Conservation (phyloP, 1,140 invertebrate genomes). For the Samia ricini region DNA sequence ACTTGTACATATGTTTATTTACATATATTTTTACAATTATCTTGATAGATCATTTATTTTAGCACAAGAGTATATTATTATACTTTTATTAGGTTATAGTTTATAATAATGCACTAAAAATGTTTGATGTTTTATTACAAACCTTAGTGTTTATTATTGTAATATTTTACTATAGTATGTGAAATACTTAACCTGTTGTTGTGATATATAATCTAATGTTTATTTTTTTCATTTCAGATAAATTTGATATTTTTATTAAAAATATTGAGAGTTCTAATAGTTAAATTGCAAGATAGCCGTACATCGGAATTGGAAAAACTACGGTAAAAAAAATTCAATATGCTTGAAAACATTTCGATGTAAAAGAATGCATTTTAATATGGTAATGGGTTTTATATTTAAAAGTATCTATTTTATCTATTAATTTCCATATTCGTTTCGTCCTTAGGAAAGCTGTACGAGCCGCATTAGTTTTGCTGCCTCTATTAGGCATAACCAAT, state of each 20-base stretch:
- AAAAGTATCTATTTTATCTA: neutral
- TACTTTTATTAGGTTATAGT: too few species aligned
- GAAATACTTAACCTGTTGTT: too few species aligned
- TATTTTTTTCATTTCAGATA: constrained; percentile 78
- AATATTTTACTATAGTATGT: too few species aligned
- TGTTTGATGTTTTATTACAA: too few species aligned
- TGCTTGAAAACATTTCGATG: neutral
- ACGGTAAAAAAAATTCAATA: neutral
- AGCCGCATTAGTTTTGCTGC: constrained; percentile 87
- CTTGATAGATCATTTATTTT: too few species aligned
- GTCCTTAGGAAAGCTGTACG: constrained; percentile 85
- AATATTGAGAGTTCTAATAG: constrained; percentile 91
- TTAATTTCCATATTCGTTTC: constrained; percentile 3
- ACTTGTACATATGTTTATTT: too few species aligned
- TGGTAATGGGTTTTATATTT: neutral
- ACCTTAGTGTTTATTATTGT: too few species aligned
- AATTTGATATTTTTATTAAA: constrained; percentile 91
- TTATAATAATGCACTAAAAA: too few species aligned
- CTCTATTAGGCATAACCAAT: constrained; percentile 90
- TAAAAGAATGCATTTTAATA: neutral
- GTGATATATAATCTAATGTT: too few species aligned
- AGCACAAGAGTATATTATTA: too few species aligned
- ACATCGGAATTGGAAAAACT: constrained; percentile 11
- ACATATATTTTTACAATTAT: too few species aligned
- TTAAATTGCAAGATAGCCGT: constrained; percentile 79